phyloP scores from a whole-genome alignment of 2,888 invertebrate genomes.

The Dicranocentrus wangi region DNA sequence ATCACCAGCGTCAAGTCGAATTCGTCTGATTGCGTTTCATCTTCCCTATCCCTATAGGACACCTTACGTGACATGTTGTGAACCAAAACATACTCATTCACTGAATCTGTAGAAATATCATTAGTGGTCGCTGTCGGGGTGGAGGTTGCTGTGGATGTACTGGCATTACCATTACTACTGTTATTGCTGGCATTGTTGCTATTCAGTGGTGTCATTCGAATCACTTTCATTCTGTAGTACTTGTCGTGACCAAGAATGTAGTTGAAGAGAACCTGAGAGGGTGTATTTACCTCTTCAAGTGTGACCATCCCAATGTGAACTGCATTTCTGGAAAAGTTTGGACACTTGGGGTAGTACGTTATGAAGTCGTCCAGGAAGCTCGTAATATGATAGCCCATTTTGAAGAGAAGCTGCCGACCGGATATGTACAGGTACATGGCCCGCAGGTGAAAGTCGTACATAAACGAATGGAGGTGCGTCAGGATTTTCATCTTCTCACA shows the following conservation, averaged over 20 bases:
- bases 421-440: constrained; percentile 81
- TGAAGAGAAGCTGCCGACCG: constrained; percentile 77
- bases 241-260: constrained; percentile 82
- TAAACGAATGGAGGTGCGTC: constrained; percentile 85
- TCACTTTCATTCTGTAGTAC: constrained; percentile 81
- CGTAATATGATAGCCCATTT: constrained; percentile 82
- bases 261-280: constrained; percentile 81
- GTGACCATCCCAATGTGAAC: constrained; percentile 81
- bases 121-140: not conserved
- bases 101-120: not conserved
- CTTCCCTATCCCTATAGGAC: constrained; percentile 76
- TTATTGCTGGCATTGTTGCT: constrained; percentile 13
- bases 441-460: constrained; percentile 84
- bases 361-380: constrained; percentile 85
- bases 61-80: constrained; percentile 79
- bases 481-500: constrained; percentile 82
- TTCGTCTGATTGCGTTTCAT: constrained; percentile 80
- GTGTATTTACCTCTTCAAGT: constrained; percentile 79
- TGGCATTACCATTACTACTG: not conserved
- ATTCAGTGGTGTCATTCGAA: constrained; percentile 78
- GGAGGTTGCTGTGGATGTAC: constrained; percentile 20
- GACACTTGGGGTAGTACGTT: constrained; percentile 85
- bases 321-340: constrained; percentile 84
- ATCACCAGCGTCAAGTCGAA: constrained; percentile 82
- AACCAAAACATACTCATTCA: constrained; percentile 80